Evolutionary conservation across 2,888 invertebrate species (phyloP).

Genomic region (Litoditis marina): DNA sequence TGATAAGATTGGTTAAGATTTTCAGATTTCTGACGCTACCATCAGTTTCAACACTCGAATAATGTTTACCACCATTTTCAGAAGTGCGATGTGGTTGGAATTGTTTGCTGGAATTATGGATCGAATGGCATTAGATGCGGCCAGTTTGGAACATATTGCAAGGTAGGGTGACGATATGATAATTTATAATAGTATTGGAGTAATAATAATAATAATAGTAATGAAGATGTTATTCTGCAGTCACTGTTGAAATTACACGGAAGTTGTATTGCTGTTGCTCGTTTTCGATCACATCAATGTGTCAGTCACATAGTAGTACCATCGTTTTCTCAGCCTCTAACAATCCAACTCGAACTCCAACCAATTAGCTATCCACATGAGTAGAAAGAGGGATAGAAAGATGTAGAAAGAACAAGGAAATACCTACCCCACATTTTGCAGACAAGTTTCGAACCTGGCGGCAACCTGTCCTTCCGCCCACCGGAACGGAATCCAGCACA

Average conservation of each 20-base stretch:
- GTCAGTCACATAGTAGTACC: neutral
- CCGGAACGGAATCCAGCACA: conserved; percentile 23
- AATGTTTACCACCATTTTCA: too few relatives aligned
- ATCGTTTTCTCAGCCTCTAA: too few relatives aligned
- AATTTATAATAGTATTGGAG: too few relatives aligned
- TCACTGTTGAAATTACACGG: too few relatives aligned
- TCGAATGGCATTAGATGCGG: conserved; percentile 36
- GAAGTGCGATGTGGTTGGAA: conserved; percentile 16
- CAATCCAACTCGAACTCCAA: neutral
- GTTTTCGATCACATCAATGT: too few relatives aligned
- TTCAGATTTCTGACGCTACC: too few relatives aligned
- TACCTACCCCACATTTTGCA: neutral
- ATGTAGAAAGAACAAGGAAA: neutral
- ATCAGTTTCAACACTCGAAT: too few relatives aligned
- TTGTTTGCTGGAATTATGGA: conserved; percentile 25
- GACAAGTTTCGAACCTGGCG: conserved; percentile 10
- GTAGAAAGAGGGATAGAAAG: neutral
- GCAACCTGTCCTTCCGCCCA: neutral
- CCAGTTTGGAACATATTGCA: conserved; percentile 40
- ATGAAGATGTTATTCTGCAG: too few relatives aligned
- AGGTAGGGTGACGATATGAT: conserved; percentile 12
- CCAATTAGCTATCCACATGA: neutral
- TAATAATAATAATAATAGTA: too few relatives aligned
- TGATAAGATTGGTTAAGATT: too few relatives aligned
- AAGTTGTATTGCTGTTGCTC: too few relatives aligned